A percentile compares a stretch with the other conserved stretches of the same genome.
These are phyloP conservation scores for Neotoxoptera formosana DNA, from an alignment of 1,140 invertebrate genomes.

Conservation along the genomic window DNA sequence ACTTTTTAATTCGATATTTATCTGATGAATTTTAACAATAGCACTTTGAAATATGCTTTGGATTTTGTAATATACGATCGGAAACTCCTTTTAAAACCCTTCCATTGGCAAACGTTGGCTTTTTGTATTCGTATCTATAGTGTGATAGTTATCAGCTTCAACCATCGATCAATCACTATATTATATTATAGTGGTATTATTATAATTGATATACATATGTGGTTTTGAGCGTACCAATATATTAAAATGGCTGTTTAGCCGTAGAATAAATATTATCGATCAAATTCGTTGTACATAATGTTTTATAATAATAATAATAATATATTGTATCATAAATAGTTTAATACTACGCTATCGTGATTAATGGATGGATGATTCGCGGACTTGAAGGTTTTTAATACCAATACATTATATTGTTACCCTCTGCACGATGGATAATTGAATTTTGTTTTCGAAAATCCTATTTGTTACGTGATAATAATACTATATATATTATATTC, in stretches of 20 bases:
- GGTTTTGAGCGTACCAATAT: neutral
- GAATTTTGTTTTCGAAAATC: neutral
- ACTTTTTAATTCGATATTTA: neutral
- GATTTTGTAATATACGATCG: neutral
- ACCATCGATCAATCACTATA: neutral
- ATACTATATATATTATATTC: too few relatives aligned
- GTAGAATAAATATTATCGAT: neutral
- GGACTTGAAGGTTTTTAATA: too few relatives aligned
- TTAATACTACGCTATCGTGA: neutral
- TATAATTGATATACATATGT: neutral
- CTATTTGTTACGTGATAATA: neutral
- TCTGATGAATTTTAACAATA: neutral
- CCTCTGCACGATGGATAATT: neutral
- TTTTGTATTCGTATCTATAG: neutral
- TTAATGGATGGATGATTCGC: neutral
- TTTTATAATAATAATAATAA: neutral
- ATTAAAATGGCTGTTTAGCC: neutral
- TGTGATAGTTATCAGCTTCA: neutral
- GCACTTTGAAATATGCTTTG: neutral
- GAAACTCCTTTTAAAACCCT: neutral
- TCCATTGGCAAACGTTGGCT: neutral
- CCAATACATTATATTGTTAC: too few relatives aligned
- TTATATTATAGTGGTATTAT: neutral
- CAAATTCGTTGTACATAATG: neutral
- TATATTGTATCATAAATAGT: too few relatives aligned